Evolutionary conservation across 53 echinoderm and acorn worm species (phyloP).

Genomic region (Henricia sp.): DNA sequence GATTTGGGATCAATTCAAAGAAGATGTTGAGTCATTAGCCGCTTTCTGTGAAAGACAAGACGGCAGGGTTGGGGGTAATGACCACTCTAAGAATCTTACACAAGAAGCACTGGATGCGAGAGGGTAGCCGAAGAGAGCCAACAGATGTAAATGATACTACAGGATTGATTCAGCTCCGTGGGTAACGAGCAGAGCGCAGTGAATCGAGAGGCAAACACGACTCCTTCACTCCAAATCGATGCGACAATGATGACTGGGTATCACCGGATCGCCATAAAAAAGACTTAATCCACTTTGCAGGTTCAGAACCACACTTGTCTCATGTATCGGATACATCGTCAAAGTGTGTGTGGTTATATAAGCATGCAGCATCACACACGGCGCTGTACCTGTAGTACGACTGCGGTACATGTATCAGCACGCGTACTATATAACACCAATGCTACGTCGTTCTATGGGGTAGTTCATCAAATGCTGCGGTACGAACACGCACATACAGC

Average conservation of each 20-base stretch:
- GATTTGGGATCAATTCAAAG: no score
- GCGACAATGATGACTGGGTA: background rate
- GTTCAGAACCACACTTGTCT: background rate
- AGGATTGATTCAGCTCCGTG: constrained; percentile 17
- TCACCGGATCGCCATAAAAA: background rate
- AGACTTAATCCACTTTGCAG: constrained; percentile 29
- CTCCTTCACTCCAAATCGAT: constrained; percentile 39
- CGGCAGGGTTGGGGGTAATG: background rate
- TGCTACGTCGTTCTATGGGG: no score
- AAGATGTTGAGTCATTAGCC: no score
- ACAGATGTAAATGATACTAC: constrained; percentile 30
- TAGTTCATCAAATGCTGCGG: no score
- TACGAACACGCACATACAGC: no score
- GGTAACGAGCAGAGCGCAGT: background rate
- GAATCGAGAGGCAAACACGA: constrained; percentile 11
- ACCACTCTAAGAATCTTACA: background rate
- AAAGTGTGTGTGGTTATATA: no score
- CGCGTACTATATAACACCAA: no score
- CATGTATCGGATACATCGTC: background rate
- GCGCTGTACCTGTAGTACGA: no score
- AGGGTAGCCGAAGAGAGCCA: background rate
- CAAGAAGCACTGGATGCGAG: background rate
- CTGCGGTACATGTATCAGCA: no score
- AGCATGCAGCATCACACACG: no score
- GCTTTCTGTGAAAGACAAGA: background rate